Conservation (phyloP, 2,888 invertebrate genomes). For the Strigamia crassipes region DNA sequence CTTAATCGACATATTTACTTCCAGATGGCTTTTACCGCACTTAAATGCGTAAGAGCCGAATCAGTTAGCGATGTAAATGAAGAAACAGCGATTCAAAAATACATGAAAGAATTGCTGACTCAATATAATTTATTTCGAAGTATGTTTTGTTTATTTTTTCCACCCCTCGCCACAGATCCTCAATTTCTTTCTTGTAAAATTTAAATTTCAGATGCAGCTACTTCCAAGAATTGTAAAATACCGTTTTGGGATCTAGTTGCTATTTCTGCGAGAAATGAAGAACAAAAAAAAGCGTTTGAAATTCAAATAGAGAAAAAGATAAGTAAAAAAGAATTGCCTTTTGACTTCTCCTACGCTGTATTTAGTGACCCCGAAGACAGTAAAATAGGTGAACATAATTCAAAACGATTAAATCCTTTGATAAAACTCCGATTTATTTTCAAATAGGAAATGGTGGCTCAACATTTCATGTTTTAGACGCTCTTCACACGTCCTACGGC, state of each 20-base stretch:
- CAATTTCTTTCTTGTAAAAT: neutral
- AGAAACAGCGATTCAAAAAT: slow-evolving; percentile 21
- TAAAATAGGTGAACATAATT: slow-evolving; percentile 54
- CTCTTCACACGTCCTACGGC: slow-evolving; percentile 55
- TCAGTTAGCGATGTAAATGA: neutral
- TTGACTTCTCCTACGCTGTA: slow-evolving; percentile 56
- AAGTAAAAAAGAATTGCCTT: slow-evolving; percentile 56
- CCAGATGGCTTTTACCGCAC: slow-evolving; percentile 8
- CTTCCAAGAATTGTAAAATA: slow-evolving; percentile 39
- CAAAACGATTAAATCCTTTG: neutral
- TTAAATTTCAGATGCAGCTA: neutral
- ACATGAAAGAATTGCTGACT: slow-evolving; percentile 16
- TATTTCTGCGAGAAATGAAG: slow-evolving; percentile 59
- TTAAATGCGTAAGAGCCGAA: neutral
- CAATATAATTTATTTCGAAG: slow-evolving; percentile 24
- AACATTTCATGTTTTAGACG: slow-evolving; percentile 57
- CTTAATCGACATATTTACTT: neutral
- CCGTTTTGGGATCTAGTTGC: slow-evolving; percentile 59
- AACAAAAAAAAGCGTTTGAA: slow-evolving; percentile 58
- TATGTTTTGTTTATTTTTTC: neutral
- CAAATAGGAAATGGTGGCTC: slow-evolving; percentile 57
- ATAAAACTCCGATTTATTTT: neutral
- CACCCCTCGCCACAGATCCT: neutral
- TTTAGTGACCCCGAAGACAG: slow-evolving; percentile 60
- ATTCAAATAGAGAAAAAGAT: slow-evolving; percentile 57